Evolutionary conservation across 2,888 invertebrate genomes (phyloP), one percentile per base, ranked within the genome.

Genomic region (Pachliopta kotzebuea): DNA sequence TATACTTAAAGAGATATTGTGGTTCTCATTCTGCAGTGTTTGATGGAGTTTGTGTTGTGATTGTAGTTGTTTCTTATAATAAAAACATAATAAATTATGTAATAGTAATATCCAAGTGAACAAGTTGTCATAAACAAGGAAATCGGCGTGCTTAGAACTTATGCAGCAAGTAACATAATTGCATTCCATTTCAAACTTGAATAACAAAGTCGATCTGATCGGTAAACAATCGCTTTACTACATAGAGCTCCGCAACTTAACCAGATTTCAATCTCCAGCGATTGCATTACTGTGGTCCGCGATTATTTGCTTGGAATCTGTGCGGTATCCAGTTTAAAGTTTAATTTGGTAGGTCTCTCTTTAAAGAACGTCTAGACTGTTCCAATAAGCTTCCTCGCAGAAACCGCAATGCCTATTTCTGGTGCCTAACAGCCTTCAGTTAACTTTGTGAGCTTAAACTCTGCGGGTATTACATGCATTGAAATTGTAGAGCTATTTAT

Each of bases 111-210:
- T 29, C 55, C n/a, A 63, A 26, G 37, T 17, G 31, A 59, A 54
- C 23, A 23, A 52, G 45, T 53, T 60, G n/a, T 23, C 45, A 23
- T 50, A 14, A 59, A 63, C 59, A 55, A 59, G 63, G 63, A 63
- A 63, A 58, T 59, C 23, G 49, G 55, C 18, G 31, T 23, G 49
- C 3, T 11, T 55, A 24, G 52, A 52, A 52, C 54, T 63, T 55
- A 63, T 59, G 37, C 24, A 18, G 31, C 37, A 24, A 49, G 9
- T 55, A 49, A 14, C 37, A 49, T 63, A 59, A 59, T 59, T 55
- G 63, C 50, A 55, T 63, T 50, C 31, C 54, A 42, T 24, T 56
- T 31, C 21, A 54, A 55, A 49, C 23, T 26, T 21, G 50, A n/a
- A 20, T 23, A n/a, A 52, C 50, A 20, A 11, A 52, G 50, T 21